Evolutionary conservation across 1,140 invertebrate species (phyloP), one percentile per base, ranked within the genome.

Genomic region (Drosophila nannoptera): DNA sequence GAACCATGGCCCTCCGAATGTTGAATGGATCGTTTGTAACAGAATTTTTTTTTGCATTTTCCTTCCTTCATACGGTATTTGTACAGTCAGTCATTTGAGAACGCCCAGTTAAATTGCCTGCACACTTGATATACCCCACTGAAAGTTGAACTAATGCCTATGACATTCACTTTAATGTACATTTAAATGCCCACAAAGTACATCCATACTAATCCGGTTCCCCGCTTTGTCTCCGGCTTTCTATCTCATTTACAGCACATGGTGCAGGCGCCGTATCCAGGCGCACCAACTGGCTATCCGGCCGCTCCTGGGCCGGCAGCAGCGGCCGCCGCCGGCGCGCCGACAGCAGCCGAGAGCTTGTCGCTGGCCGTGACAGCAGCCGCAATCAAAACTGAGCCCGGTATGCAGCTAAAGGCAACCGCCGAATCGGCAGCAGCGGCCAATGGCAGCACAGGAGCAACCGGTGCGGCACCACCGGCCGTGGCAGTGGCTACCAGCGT

Each of bases 221-320:
- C 59, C 36, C 42, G 11, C 58, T 75, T 54, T 31, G 35, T 14
- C 52, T 75, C 53, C 69, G 32, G 53, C 42, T 59, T 40, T 33
- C 54, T 55, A 29, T 60, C 54, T 59, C 35, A 35, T 48, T 72
- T 95, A 14, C 93, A 97, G 96, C 96, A 97, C 92, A 96, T 97
- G 95, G 96, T 97, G 92, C 96, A 97, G 92, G 95, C 92, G 90
- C 95, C 95, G 89, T 96, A 94, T 91, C 92, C 93, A 75, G 92
- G 92, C 88, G 94, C 94, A 91, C 94, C 94, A 90, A 92, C 93
- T 91, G 92, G 92, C 90, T 95, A 91, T 92, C 95, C 92, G 90
- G 93, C 91, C 50, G 91, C 86, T 32, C 73, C 91, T 12, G 92
- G 94, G 73, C 92, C 93, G 78, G 92, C 92, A 36, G 90, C 87